phyloP scores from a whole-genome alignment of 2,797 vertebrate genomes.

The Falco cherrug region DNA sequence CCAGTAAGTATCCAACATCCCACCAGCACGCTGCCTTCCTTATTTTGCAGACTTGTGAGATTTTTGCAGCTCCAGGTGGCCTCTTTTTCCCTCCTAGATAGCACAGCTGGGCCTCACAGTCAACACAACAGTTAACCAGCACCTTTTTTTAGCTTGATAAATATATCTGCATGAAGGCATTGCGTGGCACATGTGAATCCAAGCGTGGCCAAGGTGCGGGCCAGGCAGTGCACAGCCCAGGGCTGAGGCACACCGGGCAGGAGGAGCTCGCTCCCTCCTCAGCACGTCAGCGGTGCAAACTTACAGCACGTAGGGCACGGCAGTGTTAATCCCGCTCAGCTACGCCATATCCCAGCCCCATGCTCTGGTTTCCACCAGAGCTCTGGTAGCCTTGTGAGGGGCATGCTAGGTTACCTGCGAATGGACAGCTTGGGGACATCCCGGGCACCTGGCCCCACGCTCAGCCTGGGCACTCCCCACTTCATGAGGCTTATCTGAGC shows the following conservation, averaged over 20 bases:
- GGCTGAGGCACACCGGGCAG: neutral
- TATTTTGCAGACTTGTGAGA: neutral
- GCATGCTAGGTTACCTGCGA: neutral
- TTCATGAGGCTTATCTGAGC: neutral
- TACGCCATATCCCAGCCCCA: neutral
- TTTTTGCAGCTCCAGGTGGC: neutral
- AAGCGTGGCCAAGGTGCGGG: neutral
- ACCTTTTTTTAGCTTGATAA: constrained; percentile 27
- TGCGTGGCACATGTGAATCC: neutral
- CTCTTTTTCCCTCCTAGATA: neutral
- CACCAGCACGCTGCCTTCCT: neutral
- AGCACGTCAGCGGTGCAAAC: neutral
- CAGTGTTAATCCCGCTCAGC: neutral
- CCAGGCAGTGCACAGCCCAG: neutral
- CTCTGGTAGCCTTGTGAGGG: neutral
- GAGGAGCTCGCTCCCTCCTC: neutral
- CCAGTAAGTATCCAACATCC: neutral
- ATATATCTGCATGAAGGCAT: neutral
- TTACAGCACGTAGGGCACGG: neutral
- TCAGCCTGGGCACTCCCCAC: neutral
- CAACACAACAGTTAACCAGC: neutral
- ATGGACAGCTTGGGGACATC: neutral
- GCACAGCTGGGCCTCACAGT: neutral
- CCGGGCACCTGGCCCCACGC: neutral
- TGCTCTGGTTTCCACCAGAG: neutral